Percentiles rank a stretch among this genome's conserved stretches.
These are phyloP conservation scores for Canis aureus DNA, from an alignment of 2,113 vertebrate species.

Conservation along the genomic window DNA sequence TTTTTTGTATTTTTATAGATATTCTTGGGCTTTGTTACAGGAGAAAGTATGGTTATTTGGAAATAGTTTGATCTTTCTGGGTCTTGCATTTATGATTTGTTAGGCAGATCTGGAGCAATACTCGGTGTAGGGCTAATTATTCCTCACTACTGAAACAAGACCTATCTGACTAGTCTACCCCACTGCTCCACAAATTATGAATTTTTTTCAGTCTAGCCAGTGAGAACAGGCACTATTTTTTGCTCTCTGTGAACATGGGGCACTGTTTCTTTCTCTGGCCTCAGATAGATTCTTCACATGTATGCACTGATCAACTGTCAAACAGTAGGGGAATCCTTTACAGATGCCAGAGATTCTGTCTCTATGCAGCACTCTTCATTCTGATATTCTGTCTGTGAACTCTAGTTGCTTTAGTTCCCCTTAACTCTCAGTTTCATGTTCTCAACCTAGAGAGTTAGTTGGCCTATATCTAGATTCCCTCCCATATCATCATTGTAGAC, in stretches of 20 bases:
- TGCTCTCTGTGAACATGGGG: neutral
- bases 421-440: neutral
- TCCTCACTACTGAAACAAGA: neutral
- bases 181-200: neutral
- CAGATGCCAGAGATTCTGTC: neutral
- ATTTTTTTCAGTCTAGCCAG: neutral
- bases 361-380: neutral
- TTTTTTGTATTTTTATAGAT: neutral
- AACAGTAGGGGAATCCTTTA: neutral
- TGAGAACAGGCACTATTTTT: neutral
- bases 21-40: neutral
- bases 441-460: neutral
- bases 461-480: neutral
- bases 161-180: neutral
- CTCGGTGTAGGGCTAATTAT: neutral
- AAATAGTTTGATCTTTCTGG: neutral
- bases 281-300: neutral
- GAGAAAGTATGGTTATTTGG: neutral
- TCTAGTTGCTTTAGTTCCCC: neutral
- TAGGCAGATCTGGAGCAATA: neutral
- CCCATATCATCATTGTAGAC: neutral
- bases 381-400: neutral
- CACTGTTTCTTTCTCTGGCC: neutral
- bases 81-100: neutral
- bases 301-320: neutral